Conservation (phyloP, 2,113 vertebrate species). For the Lagopus leucura region DNA sequence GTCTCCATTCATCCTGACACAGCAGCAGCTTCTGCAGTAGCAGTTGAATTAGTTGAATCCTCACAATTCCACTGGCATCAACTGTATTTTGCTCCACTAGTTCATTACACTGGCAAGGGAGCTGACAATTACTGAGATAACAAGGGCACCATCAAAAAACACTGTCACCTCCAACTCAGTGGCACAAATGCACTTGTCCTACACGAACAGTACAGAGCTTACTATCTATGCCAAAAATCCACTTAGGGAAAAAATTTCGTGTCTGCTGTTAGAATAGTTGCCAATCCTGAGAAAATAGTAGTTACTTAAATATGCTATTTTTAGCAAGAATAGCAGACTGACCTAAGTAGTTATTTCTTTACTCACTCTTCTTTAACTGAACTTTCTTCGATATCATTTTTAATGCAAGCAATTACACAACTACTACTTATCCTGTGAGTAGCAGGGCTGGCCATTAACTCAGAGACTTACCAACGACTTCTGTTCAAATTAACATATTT, state of each 20-base stretch:
- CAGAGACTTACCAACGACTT: neutral
- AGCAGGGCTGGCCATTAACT: neutral
- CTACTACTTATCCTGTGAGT: neutral
- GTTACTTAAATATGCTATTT: neutral
- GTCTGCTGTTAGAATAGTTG: neutral
- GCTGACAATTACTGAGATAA: slow-evolving; percentile 45
- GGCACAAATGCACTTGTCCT: neutral
- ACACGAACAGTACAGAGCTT: neutral
- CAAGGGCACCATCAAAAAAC: slow-evolving; percentile 12
- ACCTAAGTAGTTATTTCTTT: neutral
- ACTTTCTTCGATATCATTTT: neutral
- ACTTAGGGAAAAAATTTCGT: neutral
- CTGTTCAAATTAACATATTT: neutral
- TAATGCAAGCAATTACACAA: neutral
- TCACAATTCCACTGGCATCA: neutral
- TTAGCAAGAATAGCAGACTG: neutral
- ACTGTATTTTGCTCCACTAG: neutral
- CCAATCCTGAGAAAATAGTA: neutral
- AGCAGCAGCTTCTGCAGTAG: neutral
- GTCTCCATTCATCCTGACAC: neutral
- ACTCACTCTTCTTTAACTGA: neutral
- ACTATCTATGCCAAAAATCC: neutral
- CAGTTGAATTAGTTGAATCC: neutral
- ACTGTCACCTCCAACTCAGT: slow-evolving; percentile 3
- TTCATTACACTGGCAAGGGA: slow-evolving; percentile 21